Percentiles rank a stretch among this genome's conserved stretches.
These are phyloP conservation scores for Terrapene triunguis DNA, from an alignment of 2,113 vertebrate genomes.

Conservation along the genomic window DNA sequence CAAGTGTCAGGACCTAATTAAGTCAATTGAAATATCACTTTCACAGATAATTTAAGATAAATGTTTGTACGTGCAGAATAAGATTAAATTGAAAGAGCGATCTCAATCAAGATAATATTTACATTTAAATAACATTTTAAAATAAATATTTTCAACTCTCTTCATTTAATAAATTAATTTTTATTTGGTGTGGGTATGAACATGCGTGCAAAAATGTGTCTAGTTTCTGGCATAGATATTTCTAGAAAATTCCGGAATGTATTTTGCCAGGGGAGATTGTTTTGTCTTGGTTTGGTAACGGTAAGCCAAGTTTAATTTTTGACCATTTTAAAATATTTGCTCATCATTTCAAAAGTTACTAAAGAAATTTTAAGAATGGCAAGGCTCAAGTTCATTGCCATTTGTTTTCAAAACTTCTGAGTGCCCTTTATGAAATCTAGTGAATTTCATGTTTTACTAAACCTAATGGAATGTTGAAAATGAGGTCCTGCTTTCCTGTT, in stretches of 20 bases:
- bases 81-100: slow-evolving; percentile 22
- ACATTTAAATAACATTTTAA: slow-evolving; percentile 32
- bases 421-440: background rate
- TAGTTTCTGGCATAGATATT: background rate
- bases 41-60: slow-evolving; percentile 62
- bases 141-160: slow-evolving; percentile 7
- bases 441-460: background rate
- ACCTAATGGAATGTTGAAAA: background rate
- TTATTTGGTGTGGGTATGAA: too few relatives aligned
- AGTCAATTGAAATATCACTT: slow-evolving; percentile 30
- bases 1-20: slow-evolving; percentile 27
- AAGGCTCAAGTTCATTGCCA: background rate
- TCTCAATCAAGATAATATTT: slow-evolving; percentile 39
- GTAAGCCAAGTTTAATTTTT: slow-evolving; percentile 11
- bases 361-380: background rate
- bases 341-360: slow-evolving; percentile 2
- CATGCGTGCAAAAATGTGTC: too few relatives aligned
- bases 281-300: slow-evolving; percentile 41
- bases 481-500: background rate
- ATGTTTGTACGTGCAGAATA: slow-evolving; percentile 33
- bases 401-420: slow-evolving; percentile 20
- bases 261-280: slow-evolving; percentile 14
- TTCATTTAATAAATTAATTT: background rate
- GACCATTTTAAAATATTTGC: background rate
- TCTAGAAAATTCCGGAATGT: slow-evolving; percentile 17